phyloP scores from a whole-genome alignment of 2,888 invertebrate genomes.

The Drosophila borborema region DNA sequence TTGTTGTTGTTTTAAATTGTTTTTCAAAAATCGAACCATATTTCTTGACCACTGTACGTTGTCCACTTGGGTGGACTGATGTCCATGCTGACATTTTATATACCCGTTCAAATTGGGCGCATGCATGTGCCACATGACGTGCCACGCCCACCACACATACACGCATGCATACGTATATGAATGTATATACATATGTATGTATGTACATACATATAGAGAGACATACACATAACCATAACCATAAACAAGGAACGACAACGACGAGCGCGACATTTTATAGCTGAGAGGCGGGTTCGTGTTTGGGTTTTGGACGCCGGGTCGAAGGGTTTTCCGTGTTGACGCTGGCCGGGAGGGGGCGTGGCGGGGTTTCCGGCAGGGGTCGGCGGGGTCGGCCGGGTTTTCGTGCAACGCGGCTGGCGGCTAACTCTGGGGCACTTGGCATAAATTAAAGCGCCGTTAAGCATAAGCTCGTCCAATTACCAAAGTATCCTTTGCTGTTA shows the following conservation, averaged over 20 bases:
- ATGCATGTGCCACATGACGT: conserved; percentile 56
- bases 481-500: conserved; percentile 76
- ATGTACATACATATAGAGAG: conserved; percentile 1
- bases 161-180: conserved; percentile 18
- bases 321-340: conserved; percentile 11
- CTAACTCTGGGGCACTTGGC: conserved; percentile 58
- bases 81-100: conserved; percentile 57
- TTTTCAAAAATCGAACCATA: neutral
- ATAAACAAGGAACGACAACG: conserved; percentile 74
- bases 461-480: conserved; percentile 79
- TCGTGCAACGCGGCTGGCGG: conserved; percentile 22
- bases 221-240: conserved; percentile 63
- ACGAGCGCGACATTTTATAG: conserved; percentile 75
- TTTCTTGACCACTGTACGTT: conserved; percentile 27
- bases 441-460: conserved; percentile 79
- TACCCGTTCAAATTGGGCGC: conserved; percentile 61
- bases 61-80: conserved; percentile 27
- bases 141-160: conserved; percentile 48
- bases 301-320: conserved; percentile 17
- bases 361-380: neutral
- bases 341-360: neutral
- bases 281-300: conserved; percentile 32
- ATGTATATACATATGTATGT: neutral
- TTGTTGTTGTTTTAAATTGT: too few species aligned
- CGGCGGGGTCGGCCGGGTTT: conserved; percentile 14